Percentiles rank a stretch among this genome's conserved stretches.
Conservation (phyloP, 2,797 vertebrate species). For the Microcaecilia unicolor region DNA sequence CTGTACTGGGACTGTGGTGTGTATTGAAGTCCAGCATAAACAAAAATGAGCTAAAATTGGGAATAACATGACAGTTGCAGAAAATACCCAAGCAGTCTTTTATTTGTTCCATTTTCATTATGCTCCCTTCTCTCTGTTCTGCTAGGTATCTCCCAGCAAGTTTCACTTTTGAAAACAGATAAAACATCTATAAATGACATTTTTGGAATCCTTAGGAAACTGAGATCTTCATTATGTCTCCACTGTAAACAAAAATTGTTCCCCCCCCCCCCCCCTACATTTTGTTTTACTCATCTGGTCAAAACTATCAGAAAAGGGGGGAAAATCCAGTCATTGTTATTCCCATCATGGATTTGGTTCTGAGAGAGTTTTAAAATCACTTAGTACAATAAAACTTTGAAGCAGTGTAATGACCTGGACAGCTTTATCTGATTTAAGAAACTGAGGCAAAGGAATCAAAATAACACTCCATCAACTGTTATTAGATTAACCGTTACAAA, state of each 20-base stretch:
- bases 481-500: slow-evolving; percentile 45
- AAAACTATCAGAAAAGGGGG: background rate
- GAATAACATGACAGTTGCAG: too few relatives aligned
- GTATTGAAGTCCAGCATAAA: too few relatives aligned
- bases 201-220: slow-evolving; percentile 2
- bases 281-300: slow-evolving; percentile 4
- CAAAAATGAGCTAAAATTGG: too few relatives aligned
- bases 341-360: slow-evolving; percentile 35
- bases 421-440: slow-evolving; percentile 48
- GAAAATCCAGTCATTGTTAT: slow-evolving; percentile 11
- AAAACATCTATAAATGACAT: slow-evolving; percentile 11
- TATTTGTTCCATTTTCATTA: too few relatives aligned
- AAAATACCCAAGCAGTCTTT: too few relatives aligned
- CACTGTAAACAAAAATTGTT: background rate
- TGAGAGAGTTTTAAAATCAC: slow-evolving; percentile 39
- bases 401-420: slow-evolving; percentile 39
- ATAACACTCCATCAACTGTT: slow-evolving; percentile 37
- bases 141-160: too few relatives aligned
- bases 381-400: slow-evolving; percentile 39
- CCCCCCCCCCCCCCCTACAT: background rate
- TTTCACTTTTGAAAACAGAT: slow-evolving; percentile 4
- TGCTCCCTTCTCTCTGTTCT: too few relatives aligned
- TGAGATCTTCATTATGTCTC: background rate
- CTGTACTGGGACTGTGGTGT: too few relatives aligned
- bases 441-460: slow-evolving; percentile 41